Conservation (phyloP, 2,888 invertebrate species). For the Sinodicranocentrus sp. region DNA sequence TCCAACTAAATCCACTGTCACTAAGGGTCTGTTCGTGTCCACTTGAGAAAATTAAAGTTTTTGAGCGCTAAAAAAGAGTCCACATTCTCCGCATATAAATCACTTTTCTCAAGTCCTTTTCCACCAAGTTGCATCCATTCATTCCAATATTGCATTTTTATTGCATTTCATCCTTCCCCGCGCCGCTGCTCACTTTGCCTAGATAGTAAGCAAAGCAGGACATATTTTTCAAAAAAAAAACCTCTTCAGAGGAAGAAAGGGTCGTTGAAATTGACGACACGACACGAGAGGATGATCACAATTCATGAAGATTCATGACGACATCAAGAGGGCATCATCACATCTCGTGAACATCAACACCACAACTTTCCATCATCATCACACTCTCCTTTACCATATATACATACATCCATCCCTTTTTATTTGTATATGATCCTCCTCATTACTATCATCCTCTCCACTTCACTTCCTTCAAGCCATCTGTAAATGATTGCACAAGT, state of each 20-base stretch:
- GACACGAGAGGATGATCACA: slow-evolving; percentile 43
- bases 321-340: slow-evolving; percentile 53
- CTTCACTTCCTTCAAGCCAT: slow-evolving; percentile 32
- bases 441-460: slow-evolving; percentile 22
- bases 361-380: slow-evolving; percentile 14
- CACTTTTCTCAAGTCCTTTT: too few species aligned
- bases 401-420: not conserved
- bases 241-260: not conserved
- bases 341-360: slow-evolving; percentile 35
- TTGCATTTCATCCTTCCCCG: not conserved
- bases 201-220: not conserved
- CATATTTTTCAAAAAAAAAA: not conserved
- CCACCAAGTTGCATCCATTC: too few species aligned
- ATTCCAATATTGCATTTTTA: not conserved
- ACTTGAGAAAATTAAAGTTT: too few species aligned
- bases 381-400: slow-evolving; percentile 14
- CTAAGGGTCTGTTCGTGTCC: too few species aligned
- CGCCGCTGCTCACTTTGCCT: not conserved
- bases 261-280: slow-evolving; percentile 20
- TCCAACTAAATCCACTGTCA: too few species aligned
- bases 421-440: slow-evolving; percentile 19
- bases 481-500: slow-evolving; percentile 60
- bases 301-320: slow-evolving; percentile 67
- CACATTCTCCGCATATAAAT: too few species aligned
- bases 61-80: too few species aligned